Evolutionary conservation across 2,113 vertebrate genomes (phyloP), one percentile per base, ranked within the genome.

Genomic region (Diadophis punctatus): DNA sequence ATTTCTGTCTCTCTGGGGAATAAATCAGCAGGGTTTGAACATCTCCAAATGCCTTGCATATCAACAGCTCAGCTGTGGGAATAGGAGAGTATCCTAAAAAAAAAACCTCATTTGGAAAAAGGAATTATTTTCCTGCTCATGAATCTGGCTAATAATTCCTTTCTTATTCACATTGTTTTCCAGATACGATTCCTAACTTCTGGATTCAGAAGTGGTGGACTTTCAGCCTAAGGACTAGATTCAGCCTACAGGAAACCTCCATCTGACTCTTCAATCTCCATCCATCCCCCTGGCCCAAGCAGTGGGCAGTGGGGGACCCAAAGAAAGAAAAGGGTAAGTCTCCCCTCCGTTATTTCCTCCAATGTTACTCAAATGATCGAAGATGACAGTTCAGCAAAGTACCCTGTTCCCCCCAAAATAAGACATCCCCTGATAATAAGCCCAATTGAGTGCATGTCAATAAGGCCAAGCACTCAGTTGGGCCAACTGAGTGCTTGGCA

Each of bases 21-120:
- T 88, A 80, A 94, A 23, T 52, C 34, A 12, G 1, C 12, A 90
- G 16, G 48, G 8, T 92, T 88, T 88, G 58, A 94, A 95, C 91
- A 52, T 80, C 90, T 18, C 68, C 46, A 25, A 85, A 7, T 53
- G 4, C 25, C 25, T 12, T 27, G 34, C 23, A 14, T 16, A 53
- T 39, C 60, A 25, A 46, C 48, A 68, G 2, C 52, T 74, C 86
- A 43, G 2, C 51, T 12, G 39, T 14, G 20, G 22, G 22, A 16
- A 49, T 49, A 88, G 11, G 55, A 58, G 8, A 16, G 7, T 12
- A 90, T 30, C 88, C 88, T 27, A 20, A 49, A 27, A 60, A 3
- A 55, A 20, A 5, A 18, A 16, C 10, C 7, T 49, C 18, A n/a
- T 12, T 12, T 34, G 7, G 27, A 48, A 68, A 48, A 68, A 68